A percentile compares a stretch with the other conserved stretches of the same genome.
phyloP scores from a whole-genome alignment of 1,140 invertebrate species.

The Drosophila lacertosa region DNA sequence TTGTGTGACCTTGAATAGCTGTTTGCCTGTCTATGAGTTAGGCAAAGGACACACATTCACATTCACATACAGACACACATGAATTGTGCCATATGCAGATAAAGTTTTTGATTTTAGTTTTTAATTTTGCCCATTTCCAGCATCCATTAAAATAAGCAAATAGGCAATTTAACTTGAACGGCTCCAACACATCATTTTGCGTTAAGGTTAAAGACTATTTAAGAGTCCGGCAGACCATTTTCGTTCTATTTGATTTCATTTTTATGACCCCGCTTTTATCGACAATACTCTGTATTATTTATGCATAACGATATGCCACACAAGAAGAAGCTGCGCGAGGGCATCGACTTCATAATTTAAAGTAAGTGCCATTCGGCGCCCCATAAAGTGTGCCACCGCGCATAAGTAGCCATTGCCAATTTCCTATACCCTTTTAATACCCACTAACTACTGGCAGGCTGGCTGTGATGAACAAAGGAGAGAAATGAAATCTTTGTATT shows the following conservation, averaged over 20 bases:
- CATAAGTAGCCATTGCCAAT: slow-evolving; percentile 1
- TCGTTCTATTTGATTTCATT: slow-evolving; percentile 19
- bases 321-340: not conserved
- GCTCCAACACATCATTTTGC: not conserved
- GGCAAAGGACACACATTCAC: not conserved
- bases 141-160: slow-evolving; percentile 2
- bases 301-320: slow-evolving; percentile 30
- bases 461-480: not conserved
- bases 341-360: slow-evolving; percentile 30
- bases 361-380: not conserved
- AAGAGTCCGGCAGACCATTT: not conserved
- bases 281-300: slow-evolving; percentile 24
- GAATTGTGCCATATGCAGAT: not conserved
- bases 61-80: not conserved
- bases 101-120: too few species aligned
- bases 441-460: too few species aligned
- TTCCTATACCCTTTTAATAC: not conserved
- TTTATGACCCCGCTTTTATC: slow-evolving; percentile 19
- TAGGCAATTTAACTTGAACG: not conserved
- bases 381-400: not conserved
- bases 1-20: not conserved
- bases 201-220: not conserved
- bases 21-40: not conserved
- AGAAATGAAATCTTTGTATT: too few species aligned
- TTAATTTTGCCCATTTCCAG: not conserved